Conservation (phyloP, 2,113 vertebrate genomes). For the Prolemur simus region DNA sequence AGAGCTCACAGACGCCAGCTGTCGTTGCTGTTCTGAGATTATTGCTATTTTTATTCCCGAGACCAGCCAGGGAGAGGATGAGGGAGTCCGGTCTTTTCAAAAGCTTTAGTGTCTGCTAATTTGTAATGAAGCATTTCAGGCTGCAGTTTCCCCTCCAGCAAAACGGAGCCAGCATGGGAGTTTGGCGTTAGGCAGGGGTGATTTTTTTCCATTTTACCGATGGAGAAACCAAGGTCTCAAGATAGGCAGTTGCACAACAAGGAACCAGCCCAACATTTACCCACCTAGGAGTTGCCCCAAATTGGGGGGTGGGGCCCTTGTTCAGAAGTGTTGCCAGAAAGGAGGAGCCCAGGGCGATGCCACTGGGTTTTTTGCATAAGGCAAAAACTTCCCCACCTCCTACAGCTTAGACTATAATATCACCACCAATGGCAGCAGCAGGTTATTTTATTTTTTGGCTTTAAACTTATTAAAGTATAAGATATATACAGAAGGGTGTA, state of each 20-base stretch:
- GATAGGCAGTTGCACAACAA: accelerated
- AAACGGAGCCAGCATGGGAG: background rate
- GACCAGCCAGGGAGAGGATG: no score
- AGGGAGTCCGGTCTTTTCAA: background rate
- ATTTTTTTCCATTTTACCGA: background rate
- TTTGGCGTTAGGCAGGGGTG: background rate
- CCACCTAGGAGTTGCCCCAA: background rate
- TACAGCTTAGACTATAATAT: no score
- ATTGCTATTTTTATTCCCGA: background rate
- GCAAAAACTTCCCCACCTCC: background rate
- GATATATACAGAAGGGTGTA: accelerated
- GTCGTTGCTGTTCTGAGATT: accelerated
- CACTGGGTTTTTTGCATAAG: background rate
- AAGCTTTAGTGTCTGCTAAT: background rate
- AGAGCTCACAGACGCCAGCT: background rate
- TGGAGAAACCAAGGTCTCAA: background rate
- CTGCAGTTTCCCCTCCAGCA: background rate
- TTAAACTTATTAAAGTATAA: background rate
- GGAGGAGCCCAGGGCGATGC: background rate
- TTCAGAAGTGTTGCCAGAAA: background rate
- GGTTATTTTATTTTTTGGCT: background rate
- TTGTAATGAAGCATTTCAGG: background rate
- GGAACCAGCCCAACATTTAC: background rate
- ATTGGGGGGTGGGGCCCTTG: background rate
- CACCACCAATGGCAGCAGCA: background rate